phyloP scores from a whole-genome alignment of 2,888 invertebrate species.

The Lissocephala sabroskyi region DNA sequence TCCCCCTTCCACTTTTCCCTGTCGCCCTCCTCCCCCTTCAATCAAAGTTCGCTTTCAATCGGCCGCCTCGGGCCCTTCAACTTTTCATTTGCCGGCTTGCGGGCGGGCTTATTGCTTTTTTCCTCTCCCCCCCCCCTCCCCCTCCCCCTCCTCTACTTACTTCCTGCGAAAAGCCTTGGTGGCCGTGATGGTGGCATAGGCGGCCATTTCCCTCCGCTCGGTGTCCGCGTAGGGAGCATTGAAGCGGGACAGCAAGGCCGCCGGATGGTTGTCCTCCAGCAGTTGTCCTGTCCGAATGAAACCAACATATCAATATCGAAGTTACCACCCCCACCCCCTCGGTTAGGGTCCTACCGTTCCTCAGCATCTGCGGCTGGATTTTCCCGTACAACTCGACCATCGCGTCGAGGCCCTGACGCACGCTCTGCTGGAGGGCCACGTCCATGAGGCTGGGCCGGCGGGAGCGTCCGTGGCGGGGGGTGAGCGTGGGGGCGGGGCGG shows the following conservation, averaged over 20 bases:
- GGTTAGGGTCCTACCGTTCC: slow-evolving; percentile 65
- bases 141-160: slow-evolving; percentile 52
- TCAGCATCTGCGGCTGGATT: slow-evolving; percentile 69
- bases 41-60: no score
- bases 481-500: slow-evolving; percentile 1
- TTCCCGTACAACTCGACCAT: slow-evolving; percentile 69
- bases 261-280: slow-evolving; percentile 70
- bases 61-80: no score
- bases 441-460: slow-evolving; percentile 64
- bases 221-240: slow-evolving; percentile 67
- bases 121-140: slow-evolving; percentile 4
- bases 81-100: no score
- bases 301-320: no score
- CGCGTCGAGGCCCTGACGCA: slow-evolving; percentile 69
- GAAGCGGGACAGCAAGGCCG: slow-evolving; percentile 68
- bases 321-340: no score
- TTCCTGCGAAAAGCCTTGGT: slow-evolving; percentile 71
- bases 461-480: slow-evolving; percentile 34
- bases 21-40: slow-evolving; percentile 20
- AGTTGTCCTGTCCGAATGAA: slow-evolving; percentile 62
- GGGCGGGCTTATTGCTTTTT: slow-evolving; percentile 18
- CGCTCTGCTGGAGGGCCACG: slow-evolving; percentile 69
- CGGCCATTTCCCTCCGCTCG: slow-evolving; percentile 67
- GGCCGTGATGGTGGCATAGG: slow-evolving; percentile 70
- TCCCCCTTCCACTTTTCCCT: slow-evolving; percentile 5